Conservation (phyloP, 1,140 invertebrate species). For the Macrosteles quadrilineatus region DNA sequence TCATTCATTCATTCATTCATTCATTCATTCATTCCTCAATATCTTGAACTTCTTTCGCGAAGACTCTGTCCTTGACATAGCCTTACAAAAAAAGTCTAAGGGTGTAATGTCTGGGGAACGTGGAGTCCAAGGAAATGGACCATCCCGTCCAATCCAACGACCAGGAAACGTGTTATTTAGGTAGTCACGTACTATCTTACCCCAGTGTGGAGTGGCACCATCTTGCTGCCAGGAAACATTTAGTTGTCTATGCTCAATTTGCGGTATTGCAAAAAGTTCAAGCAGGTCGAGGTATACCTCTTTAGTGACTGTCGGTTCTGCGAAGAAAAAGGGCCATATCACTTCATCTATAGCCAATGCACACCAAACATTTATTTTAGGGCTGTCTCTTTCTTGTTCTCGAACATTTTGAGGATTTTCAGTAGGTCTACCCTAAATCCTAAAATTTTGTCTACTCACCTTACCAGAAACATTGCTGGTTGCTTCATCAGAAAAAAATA, state of each 20-base stretch:
- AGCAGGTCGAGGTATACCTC: too few relatives aligned
- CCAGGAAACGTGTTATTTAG: constrained; percentile 46
- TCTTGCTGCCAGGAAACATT: constrained; percentile 45
- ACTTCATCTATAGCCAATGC: too few relatives aligned
- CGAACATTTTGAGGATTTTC: neutral
- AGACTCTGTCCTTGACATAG: neutral
- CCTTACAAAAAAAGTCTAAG: constrained; percentile 48
- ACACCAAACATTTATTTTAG: neutral
- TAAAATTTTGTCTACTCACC: neutral
- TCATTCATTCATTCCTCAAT: too few relatives aligned
- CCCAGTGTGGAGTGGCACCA: constrained; percentile 48
- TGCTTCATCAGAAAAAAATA: constrained; percentile 7
- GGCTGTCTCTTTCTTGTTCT: neutral
- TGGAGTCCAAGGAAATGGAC: too few relatives aligned
- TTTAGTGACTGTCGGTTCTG: too few relatives aligned
- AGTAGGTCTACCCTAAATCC: neutral
- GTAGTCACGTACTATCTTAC: constrained; percentile 40
- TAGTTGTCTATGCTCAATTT: neutral
- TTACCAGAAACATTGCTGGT: neutral
- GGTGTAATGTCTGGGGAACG: constrained; percentile 49
- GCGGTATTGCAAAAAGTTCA: neutral
- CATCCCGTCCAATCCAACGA: constrained; percentile 49
- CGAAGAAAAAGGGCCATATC: too few relatives aligned
- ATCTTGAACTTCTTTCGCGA: too few relatives aligned
- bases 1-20: too few relatives aligned